phyloP scores from a whole-genome alignment of 2,113 vertebrate species.

The Campylomormyrus tamandua region DNA sequence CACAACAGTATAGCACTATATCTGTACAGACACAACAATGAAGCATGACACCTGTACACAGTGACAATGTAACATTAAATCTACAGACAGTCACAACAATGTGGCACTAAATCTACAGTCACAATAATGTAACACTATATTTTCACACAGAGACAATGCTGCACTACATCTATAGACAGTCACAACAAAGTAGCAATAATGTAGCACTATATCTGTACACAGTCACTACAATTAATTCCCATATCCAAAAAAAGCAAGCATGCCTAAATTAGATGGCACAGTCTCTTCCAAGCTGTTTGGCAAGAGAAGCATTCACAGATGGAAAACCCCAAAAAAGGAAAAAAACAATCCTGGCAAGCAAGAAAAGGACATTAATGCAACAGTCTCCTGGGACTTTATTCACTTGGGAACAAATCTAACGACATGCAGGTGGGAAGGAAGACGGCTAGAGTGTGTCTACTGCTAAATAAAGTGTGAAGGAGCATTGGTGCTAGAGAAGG shows the following conservation, averaged over 20 bases:
- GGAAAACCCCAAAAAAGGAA: background rate
- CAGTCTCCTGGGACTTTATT: background rate
- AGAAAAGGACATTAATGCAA: background rate
- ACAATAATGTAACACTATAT: background rate
- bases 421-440: background rate
- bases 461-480: background rate
- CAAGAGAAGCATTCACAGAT: background rate
- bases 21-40: background rate
- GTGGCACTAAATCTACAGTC: background rate
- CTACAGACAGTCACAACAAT: background rate
- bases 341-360: background rate
- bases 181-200: background rate
- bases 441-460: background rate
- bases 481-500: background rate
- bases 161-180: background rate
- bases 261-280: background rate
- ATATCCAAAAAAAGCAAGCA: background rate
- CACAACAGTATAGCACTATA: background rate
- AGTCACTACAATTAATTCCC: conserved; percentile 8
- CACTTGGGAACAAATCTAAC: background rate
- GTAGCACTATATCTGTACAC: background rate
- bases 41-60: background rate
- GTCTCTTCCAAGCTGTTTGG: background rate
- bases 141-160: background rate
- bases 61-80: background rate